Evolutionary conservation across 2,797 vertebrate genomes (phyloP).

Genomic region (Diceros bicornis): DNA sequence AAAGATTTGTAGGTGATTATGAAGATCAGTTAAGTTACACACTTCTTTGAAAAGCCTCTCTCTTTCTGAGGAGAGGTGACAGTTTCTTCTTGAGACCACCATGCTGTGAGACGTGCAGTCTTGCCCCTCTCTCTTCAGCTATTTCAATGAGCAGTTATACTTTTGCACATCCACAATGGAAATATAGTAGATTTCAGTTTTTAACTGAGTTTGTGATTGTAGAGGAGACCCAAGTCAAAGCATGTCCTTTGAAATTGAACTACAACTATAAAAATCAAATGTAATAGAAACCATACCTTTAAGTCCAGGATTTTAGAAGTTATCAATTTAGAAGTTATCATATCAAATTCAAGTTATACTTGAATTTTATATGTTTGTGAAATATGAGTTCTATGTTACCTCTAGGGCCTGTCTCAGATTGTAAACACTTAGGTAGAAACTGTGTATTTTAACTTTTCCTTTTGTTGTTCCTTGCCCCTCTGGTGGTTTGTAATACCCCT

Average conservation of each 20-base stretch:
- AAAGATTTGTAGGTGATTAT: conserved; percentile 22
- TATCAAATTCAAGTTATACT: not conserved
- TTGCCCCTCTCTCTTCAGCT: not conserved
- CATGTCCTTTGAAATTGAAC: conserved; percentile 48
- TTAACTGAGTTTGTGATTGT: conserved; percentile 42
- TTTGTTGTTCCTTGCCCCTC: not conserved
- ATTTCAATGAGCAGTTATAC: not conserved
- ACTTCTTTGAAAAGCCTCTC: not conserved
- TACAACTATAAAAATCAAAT: conserved; percentile 23
- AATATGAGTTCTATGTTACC: not conserved
- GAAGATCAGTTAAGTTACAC: conserved; percentile 45
- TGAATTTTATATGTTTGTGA: conserved; percentile 59
- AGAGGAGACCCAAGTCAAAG: conserved; percentile 57
- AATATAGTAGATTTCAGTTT: conserved; percentile 7
- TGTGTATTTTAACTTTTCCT: not conserved
- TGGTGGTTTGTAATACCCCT: not conserved
- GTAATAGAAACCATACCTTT: conserved; percentile 5
- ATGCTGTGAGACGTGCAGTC: not conserved
- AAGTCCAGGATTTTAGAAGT: conserved; percentile 38
- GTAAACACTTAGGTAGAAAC: conserved; percentile 37
- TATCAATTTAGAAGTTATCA: not conserved
- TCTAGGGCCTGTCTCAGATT: not conserved
- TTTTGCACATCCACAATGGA: conserved; percentile 11
- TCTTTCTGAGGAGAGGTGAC: not conserved
- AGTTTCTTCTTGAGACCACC: not conserved